Evolutionary conservation across 2,113 vertebrate species (phyloP), one percentile per base, ranked within the genome.

Genomic region (Trichomycterus rosablanca): DNA sequence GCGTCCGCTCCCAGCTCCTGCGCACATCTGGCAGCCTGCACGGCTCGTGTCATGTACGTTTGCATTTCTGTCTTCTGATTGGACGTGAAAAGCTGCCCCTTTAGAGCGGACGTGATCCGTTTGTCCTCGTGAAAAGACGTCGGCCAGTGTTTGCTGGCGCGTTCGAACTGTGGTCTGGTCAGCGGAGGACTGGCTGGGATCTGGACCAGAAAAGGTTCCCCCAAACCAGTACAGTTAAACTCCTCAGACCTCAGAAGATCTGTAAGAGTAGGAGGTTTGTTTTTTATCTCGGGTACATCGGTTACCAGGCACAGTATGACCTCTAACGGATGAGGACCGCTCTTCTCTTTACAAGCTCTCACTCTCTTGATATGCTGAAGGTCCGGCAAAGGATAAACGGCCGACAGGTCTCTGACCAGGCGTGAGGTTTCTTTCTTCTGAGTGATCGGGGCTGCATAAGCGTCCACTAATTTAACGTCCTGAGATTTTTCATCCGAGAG

Each of bases 41-140:
- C 0, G 0, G 93, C 93, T 0, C 32, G 15, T 4, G 26, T 70
- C 93, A 94, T 95, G 79, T 88, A 78, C 10, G 8, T 6, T 4
- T 84, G 80, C 84, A 95, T 90, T 8, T 40, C 35, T 0, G 70
- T 65, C 35, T 79, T 88, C 55, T 90, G 87, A 11, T 59, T 35
- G 0, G 32, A 10, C 0, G 81, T 78, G 74, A 94, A 91, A 37
- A 88, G 83, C 20, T 77, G 78, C 3, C 90, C 90, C 0, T 51
- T 75, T 23, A 89, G 58, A 0, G 88, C 88, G 0, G 79, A 79
- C 0, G 83, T 84, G 42, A 88, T 76, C 37, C 76, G 82, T 28
- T 87, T 89, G 70, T 94, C 89, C 57, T 93, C 91, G 0, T 93
- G 92, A 55, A 92, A 95, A 2, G 89, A 79, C 0, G 87, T 90